Conservation (phyloP, 2,113 vertebrate genomes). For the Anhinga rufa region DNA sequence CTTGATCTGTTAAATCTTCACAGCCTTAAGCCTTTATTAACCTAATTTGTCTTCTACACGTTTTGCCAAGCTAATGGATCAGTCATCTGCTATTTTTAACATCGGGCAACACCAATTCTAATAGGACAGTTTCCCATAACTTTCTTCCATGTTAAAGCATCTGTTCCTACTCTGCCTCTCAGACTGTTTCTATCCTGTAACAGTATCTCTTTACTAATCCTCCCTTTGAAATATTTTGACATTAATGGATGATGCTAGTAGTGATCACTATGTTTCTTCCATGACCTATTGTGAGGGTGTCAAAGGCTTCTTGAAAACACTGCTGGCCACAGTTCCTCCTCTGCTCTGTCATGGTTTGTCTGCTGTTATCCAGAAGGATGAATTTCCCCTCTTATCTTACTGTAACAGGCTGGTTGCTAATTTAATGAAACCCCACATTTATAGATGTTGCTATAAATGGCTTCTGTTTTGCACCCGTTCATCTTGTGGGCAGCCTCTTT, state of each 20-base stretch:
- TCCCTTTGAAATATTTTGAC: background rate
- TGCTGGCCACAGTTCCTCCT: conserved; percentile 3
- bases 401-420: conserved; percentile 34
- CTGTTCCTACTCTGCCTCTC: background rate
- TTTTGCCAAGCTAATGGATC: background rate
- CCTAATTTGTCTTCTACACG: background rate
- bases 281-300: background rate
- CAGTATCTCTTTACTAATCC: background rate
- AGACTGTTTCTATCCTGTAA: background rate
- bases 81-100: background rate
- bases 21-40: background rate
- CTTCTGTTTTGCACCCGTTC: conserved; percentile 1
- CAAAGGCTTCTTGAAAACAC: background rate
- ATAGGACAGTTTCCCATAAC: background rate
- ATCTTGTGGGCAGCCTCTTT: conserved; percentile 34
- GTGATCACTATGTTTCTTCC: background rate
- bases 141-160: background rate
- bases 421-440: conserved; percentile 27
- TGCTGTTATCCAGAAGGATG: background rate
- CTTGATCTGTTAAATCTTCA: background rate
- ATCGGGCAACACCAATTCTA: background rate
- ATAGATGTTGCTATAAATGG: conserved; percentile 46
- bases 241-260: background rate
- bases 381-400: conserved; percentile 42
- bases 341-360: conserved; percentile 36